Percentiles rank a stretch among this genome's conserved stretches.
Evolutionary conservation across 2,797 vertebrate genomes (phyloP).

Genomic region (Dipus sagitta): DNA sequence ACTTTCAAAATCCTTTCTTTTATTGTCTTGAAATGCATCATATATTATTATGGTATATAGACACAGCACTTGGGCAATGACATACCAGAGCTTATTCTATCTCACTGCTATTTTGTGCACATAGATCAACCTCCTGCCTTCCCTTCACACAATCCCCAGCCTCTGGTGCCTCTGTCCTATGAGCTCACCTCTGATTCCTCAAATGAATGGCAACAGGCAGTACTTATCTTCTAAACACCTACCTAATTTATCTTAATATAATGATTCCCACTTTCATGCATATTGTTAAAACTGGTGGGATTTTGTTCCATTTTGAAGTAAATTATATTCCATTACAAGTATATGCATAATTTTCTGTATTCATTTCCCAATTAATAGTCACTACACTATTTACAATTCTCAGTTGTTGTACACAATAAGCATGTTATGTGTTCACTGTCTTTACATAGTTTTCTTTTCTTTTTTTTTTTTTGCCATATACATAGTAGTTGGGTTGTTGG

Average conservation of each 20-base stretch:
- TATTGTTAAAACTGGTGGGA: no score
- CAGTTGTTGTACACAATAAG: not conserved
- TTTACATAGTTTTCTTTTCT: not conserved
- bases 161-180: no score
- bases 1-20: no score
- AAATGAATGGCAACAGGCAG: not conserved
- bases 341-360: not conserved
- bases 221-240: not conserved
- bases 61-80: no score
- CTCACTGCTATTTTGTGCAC: not conserved
- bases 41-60: not conserved
- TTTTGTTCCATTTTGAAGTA: no score
- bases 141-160: not conserved
- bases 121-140: no score
- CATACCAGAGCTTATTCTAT: fast-evolving
- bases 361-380: not conserved
- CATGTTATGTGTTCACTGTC: no score
- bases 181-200: not conserved
- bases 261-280: no score
- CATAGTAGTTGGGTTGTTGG: not conserved
- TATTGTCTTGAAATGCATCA: not conserved
- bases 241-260: no score
- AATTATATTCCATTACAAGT: not conserved
- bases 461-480: not conserved
- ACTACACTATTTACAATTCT: not conserved